These are phyloP conservation scores for Craseonycteris thonglongyai DNA, from an alignment of 2,113 vertebrate genomes.

Conservation along the genomic window DNA sequence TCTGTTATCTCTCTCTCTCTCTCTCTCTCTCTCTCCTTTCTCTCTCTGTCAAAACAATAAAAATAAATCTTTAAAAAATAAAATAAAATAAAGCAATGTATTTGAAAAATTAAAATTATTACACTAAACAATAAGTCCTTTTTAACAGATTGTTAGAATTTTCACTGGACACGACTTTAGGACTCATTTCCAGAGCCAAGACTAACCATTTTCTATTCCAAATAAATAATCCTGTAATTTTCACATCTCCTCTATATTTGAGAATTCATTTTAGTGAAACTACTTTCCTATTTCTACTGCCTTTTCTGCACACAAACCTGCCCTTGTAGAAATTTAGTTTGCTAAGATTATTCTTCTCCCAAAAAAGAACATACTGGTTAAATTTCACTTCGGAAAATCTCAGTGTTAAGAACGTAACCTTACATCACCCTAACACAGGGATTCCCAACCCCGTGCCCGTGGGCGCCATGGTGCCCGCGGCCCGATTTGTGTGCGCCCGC, in stretches of 20 bases:
- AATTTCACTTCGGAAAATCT: background rate
- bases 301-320: background rate
- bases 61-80: too few relatives aligned
- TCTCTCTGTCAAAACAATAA: too few relatives aligned
- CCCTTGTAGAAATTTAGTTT: background rate
- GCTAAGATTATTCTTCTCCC: background rate
- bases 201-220: background rate
- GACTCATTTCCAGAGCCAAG: background rate
- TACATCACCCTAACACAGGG: too few relatives aligned
- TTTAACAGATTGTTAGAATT: background rate
- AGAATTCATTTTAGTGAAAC: background rate
- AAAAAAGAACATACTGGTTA: background rate
- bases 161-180: background rate
- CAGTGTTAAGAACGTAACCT: background rate
- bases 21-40: too few relatives aligned
- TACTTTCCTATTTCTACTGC: background rate
- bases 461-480: too few relatives aligned
- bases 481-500: too few relatives aligned
- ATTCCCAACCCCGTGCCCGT: too few relatives aligned
- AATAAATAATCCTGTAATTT: conserved; percentile 4
- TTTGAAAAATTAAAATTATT: conserved; percentile 3
- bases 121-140: background rate
- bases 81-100: background rate
- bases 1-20: too few relatives aligned
- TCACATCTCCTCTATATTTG: background rate